Evolutionary conservation across 2,797 vertebrate species (phyloP).

Genomic region (Delichon dasypus): DNA sequence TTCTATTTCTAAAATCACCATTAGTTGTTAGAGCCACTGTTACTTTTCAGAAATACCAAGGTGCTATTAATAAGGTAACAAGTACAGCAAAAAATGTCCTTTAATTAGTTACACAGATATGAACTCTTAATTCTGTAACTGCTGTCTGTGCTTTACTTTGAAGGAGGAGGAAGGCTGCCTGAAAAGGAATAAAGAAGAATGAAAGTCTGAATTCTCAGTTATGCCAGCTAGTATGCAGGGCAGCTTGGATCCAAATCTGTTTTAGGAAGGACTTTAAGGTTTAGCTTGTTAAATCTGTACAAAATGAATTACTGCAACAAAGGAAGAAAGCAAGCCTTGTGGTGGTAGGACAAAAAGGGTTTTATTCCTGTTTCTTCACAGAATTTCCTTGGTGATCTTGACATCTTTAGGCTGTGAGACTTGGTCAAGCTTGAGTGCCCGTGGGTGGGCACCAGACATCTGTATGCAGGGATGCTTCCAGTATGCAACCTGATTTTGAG

Average conservation of each 20-base stretch:
- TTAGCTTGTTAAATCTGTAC: constrained; percentile 43
- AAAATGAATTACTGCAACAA: constrained; percentile 20
- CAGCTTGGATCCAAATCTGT: constrained; percentile 10
- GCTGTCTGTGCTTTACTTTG: neutral
- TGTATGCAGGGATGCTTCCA: neutral
- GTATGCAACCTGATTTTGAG: neutral
- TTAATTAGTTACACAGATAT: neutral
- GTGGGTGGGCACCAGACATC: neutral
- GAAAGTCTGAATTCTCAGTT: neutral
- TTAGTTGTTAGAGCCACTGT: neutral
- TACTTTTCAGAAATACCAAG: neutral
- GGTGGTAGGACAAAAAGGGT: constrained; percentile 13
- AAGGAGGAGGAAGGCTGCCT: neutral
- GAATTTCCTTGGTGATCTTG: constrained; percentile 7
- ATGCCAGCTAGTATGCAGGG: neutral
- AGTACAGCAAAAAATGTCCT: neutral
- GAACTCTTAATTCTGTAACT: neutral
- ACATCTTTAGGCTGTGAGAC: neutral
- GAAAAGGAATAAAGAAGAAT: neutral
- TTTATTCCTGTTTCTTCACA: constrained; percentile 23
- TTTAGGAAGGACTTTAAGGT: constrained; percentile 43
- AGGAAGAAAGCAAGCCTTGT: constrained; percentile 60
- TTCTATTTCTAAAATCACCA: neutral
- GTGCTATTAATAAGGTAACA: constrained; percentile 10
- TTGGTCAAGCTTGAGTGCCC: neutral